Conservation (phyloP, 2,113 vertebrate species). For the Pygoscelis antarcticus region DNA sequence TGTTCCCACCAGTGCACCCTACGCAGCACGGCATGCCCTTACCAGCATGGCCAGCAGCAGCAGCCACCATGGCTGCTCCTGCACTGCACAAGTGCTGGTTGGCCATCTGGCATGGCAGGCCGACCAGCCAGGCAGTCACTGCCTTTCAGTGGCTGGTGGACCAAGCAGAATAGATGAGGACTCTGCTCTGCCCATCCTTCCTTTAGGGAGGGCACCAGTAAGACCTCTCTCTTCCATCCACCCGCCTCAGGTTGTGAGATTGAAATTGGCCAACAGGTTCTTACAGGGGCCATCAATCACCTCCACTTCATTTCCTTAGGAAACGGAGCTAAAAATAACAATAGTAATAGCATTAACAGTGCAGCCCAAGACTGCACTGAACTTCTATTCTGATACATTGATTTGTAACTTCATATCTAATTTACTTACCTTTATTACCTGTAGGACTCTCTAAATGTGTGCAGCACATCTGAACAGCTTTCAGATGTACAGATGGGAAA, state of each 20-base stretch:
- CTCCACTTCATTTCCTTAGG: not conserved
- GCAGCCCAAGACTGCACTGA: not conserved
- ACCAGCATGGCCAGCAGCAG: rapidly evolving
- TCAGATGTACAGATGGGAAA: not conserved
- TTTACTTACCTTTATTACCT: not conserved
- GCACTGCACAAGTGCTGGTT: not conserved
- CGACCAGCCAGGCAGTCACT: not conserved
- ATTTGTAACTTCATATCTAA: not conserved
- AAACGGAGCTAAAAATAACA: not conserved
- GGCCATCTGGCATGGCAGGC: not conserved
- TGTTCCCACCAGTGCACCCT: not conserved
- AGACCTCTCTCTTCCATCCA: not conserved
- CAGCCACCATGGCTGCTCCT: not conserved
- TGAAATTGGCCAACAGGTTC: not conserved
- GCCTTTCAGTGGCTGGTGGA: not conserved
- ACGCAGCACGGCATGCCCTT: not conserved
- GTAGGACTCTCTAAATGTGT: not conserved
- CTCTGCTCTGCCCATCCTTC: not conserved
- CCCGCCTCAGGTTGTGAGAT: not conserved
- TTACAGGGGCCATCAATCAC: not conserved
- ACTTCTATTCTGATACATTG: not conserved
- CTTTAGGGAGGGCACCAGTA: not conserved
- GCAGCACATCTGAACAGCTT: not conserved
- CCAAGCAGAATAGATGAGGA: not conserved
- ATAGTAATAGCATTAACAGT: not conserved